A percentile compares a stretch with the other conserved stretches of the same genome.
phyloP scores from a whole-genome alignment of 2,888 invertebrate species.

The Volucella bombylans region DNA sequence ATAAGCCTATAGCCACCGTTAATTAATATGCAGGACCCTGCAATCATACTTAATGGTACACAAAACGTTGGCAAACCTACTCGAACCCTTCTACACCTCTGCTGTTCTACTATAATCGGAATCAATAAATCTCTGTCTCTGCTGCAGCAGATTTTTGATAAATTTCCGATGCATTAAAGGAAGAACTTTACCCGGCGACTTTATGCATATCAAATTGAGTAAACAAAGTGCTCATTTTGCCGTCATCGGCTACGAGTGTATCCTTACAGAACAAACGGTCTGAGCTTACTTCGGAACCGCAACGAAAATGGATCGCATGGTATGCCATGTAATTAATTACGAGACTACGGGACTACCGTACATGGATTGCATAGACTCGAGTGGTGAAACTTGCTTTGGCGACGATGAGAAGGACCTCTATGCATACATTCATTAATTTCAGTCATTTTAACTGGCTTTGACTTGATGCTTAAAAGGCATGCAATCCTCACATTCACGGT shows the following conservation, averaged over 20 bases:
- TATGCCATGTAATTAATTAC: conserved; percentile 68
- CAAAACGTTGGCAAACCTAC: neutral
- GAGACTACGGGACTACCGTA: conserved; percentile 38
- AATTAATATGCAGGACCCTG: conserved; percentile 54
- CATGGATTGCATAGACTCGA: conserved; percentile 56
- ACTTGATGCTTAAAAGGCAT: conserved; percentile 63
- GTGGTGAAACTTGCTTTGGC: conserved; percentile 63
- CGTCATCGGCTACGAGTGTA: conserved; percentile 17
- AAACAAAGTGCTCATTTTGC: conserved; percentile 66
- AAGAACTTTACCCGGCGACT: conserved; percentile 66
- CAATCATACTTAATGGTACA: too few species aligned
- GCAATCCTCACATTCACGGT: conserved; percentile 64
- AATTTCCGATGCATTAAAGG: conserved; percentile 70
- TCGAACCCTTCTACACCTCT: conserved; percentile 3
- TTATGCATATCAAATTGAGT: conserved; percentile 72
- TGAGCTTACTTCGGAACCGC: conserved; percentile 44
- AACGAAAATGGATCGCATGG: conserved; percentile 65
- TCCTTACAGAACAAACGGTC: conserved; percentile 35
- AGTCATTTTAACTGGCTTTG: conserved; percentile 60
- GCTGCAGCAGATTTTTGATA: conserved; percentile 68
- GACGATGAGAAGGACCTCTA: conserved; percentile 54
- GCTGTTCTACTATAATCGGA: conserved; percentile 49
- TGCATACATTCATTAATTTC: conserved; percentile 70
- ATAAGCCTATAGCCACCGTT: conserved; percentile 5
- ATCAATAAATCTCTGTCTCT: conserved; percentile 65